Percentiles rank a stretch among this genome's conserved stretches.
Evolutionary conservation across 2,888 invertebrate genomes (phyloP).

Genomic region (Phyllotreta striolata): DNA sequence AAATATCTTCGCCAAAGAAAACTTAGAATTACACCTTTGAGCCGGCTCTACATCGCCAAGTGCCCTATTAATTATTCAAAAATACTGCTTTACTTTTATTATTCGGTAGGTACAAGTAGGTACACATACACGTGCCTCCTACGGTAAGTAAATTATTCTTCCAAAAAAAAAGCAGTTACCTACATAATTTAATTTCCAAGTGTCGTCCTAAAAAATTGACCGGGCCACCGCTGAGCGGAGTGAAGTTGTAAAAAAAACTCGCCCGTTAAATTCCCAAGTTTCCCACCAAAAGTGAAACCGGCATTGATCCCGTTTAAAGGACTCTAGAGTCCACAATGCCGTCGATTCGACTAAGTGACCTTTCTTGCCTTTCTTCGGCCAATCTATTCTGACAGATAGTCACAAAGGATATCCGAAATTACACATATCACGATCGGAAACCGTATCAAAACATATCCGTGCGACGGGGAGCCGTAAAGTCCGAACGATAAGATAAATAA

Average conservation of each 20-base stretch:
- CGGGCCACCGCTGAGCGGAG: slow-evolving; percentile 11
- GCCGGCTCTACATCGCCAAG: not conserved
- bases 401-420: slow-evolving; percentile 12
- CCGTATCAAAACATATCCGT: slow-evolving; percentile 21
- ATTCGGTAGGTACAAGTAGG: not conserved
- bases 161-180: too few species aligned
- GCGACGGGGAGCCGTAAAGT: slow-evolving; percentile 28
- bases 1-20: slow-evolving; percentile 8
- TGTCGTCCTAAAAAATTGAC: not conserved
- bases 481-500: slow-evolving; percentile 15
- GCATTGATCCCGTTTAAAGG: slow-evolving; percentile 30
- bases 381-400: slow-evolving; percentile 12
- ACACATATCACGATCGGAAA: slow-evolving; percentile 6
- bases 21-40: slow-evolving; percentile 6
- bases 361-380: slow-evolving; percentile 8
- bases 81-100: not conserved
- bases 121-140: not conserved
- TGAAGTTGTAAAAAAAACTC: slow-evolving; percentile 15
- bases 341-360: slow-evolving; percentile 9
- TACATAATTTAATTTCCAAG: too few species aligned
- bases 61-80: slow-evolving; percentile 8
- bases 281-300: slow-evolving; percentile 23
- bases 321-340: slow-evolving; percentile 11
- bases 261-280: slow-evolving; percentile 27
- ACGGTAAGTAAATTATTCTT: too few species aligned